These are phyloP conservation scores for Malurus elegans DNA, from an alignment of 2,113 vertebrate species.

Conservation along the genomic window DNA sequence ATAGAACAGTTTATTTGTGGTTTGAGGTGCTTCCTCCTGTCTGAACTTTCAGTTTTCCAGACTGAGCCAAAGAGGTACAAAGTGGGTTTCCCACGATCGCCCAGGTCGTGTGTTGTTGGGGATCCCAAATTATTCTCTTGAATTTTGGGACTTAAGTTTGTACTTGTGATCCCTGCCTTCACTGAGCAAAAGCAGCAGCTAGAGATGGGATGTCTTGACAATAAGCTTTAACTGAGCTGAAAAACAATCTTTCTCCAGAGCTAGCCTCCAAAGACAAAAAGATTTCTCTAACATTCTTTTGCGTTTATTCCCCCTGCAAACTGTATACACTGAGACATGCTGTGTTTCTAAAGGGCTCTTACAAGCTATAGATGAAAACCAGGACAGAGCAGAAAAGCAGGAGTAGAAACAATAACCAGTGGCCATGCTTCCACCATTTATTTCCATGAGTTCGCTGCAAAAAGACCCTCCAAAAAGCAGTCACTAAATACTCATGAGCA, in stretches of 20 bases:
- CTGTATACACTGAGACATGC: background rate
- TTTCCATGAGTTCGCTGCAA: background rate
- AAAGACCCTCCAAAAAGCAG: background rate
- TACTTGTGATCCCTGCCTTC: background rate
- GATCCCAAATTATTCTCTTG: background rate
- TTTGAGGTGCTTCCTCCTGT: conserved; percentile 42
- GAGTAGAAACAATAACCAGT: background rate
- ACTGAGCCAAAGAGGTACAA: background rate
- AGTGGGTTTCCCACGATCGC: background rate
- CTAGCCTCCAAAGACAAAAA: background rate
- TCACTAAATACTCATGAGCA: background rate
- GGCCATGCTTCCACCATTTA: background rate
- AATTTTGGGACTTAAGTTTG: background rate
- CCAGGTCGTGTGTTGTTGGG: background rate
- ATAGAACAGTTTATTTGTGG: conserved; percentile 41
- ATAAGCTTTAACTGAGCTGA: background rate
- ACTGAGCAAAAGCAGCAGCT: background rate
- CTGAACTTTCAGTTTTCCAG: conserved; percentile 3
- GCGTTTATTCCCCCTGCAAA: background rate
- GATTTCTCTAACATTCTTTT: background rate
- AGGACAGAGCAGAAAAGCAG: background rate
- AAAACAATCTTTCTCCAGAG: background rate
- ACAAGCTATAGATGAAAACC: background rate
- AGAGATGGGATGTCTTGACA: background rate
- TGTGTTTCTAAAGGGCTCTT: background rate